phyloP scores from a whole-genome alignment of 2,113 vertebrate species.

The Psettodes erumei region DNA sequence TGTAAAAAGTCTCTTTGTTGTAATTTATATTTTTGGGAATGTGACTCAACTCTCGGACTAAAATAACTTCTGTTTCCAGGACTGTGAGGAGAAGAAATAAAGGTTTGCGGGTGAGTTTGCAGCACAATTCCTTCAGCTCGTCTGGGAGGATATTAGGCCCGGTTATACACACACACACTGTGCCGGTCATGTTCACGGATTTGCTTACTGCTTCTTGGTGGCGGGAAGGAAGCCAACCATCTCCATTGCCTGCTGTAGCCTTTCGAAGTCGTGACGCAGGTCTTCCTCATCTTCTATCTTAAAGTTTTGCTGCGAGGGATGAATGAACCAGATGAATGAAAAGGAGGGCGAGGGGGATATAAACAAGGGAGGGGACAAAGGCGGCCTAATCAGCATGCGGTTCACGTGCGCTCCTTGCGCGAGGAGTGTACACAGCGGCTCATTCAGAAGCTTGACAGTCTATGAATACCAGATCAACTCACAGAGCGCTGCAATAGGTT shows the following conservation, averaged over 20 bases:
- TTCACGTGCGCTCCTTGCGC: constrained; percentile 42
- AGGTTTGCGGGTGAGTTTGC: not conserved
- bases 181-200: not conserved
- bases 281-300: constrained; percentile 97
- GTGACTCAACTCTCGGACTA: not conserved
- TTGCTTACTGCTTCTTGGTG: constrained; percentile 94
- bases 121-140: not conserved
- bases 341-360: constrained; percentile 9
- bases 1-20: constrained; percentile 17
- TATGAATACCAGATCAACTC: constrained; percentile 33
- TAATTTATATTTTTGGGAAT: constrained; percentile 20
- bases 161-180: not conserved
- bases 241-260: constrained; percentile 98
- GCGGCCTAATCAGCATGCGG: constrained; percentile 67
- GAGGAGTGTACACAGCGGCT: constrained; percentile 28
- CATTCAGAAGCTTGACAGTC: constrained; percentile 46
- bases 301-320: constrained; percentile 90
- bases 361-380: constrained; percentile 54
- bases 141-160: not conserved
- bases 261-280: constrained; percentile 93
- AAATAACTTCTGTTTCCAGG: constrained; percentile 9
- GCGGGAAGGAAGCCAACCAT: constrained; percentile 98
- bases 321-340: not conserved
- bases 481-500: constrained; percentile 12
- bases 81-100: constrained; percentile 19